Conservation (phyloP, 2,888 invertebrate genomes). For the Sepiola atlantica region DNA sequence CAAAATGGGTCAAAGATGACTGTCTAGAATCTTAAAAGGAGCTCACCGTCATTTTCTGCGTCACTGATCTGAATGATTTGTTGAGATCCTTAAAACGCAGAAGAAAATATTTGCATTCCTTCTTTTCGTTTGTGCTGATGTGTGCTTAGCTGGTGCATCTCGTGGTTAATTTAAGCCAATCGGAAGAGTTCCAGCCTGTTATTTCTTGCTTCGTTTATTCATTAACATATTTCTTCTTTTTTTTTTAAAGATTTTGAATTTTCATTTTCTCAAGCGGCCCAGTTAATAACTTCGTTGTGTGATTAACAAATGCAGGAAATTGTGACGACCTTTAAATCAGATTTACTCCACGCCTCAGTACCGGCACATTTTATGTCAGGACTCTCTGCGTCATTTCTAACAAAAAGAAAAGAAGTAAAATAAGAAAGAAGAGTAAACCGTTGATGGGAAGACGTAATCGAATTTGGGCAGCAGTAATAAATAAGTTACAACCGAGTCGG, state of each 20-base stretch:
- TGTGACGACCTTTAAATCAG: not conserved
- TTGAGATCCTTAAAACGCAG: not conserved
- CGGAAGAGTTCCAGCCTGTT: not conserved
- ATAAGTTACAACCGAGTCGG: conserved; percentile 4
- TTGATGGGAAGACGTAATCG: not conserved
- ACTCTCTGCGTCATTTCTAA: not conserved
- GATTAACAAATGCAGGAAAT: not conserved
- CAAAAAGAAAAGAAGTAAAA: not conserved
- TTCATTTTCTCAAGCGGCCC: not conserved
- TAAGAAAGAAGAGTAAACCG: not conserved
- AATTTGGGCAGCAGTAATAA: not conserved
- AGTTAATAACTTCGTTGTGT: not conserved
- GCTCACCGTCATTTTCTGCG: not conserved
- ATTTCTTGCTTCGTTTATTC: not conserved
- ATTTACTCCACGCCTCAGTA: not conserved
- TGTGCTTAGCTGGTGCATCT: not conserved
- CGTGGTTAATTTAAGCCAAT: not conserved
- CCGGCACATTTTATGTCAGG: not conserved
- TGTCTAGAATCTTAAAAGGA: not conserved
- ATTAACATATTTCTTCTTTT: not conserved
- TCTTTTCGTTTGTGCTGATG: not conserved
- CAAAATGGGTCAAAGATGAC: not conserved
- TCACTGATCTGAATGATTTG: not conserved
- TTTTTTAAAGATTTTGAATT: not conserved
- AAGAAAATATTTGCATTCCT: not conserved